Base-by-base conservation (phyloP, 30 jellyfish, hydroid and myxozoan species). In the Sanderia malayensis region DNA sequence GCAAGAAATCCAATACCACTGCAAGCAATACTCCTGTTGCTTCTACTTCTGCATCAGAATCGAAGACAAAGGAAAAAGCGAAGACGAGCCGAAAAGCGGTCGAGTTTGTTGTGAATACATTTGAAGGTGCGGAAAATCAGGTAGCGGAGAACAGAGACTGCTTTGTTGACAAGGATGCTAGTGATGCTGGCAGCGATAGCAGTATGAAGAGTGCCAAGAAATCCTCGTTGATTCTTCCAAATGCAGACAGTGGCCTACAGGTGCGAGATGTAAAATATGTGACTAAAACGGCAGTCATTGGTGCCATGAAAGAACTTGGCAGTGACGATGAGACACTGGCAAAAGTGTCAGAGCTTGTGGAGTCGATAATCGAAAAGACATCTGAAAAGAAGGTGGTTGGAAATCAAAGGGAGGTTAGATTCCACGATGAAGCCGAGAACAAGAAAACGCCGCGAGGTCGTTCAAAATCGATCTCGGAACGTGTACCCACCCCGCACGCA, bases 401-500 rank as follows among this genome's bases (percentile, higher is more conserved):
- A 63, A 66, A 22, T 34, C 24, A 34, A 33, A 44, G 24, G 21
- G 66, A 52, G 23, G 10, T 57, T 7, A 31, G 18, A n/a, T 74
- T 78, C 10, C 68, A 27, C 17, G 32, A 17, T 34, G 8, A 29
- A 1, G 41, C 46, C n/a, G 64, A 2, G 11, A 44, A 24, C 17
- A 66, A 2, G 0, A 53, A 24, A 30, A 31, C 81, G 24, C 67
- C 75, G 10, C 67, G 32, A 22, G 34, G 28, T 26, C 74, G 81
- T 6, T 0, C 61, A 17, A 22, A 65, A 0, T 32, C 81, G 23
- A 23, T 78, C 7, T 26, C 82, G 7, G 58, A 25, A 6, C 72
- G 89, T 4, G 18, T 78, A 22, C 89, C 89, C 19, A 78, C 89
- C 41, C 89, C 89, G 23, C 78, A 78, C 28, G 44, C 82, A 1